A percentile compares a stretch with the other conserved stretches of the same genome.
Evolutionary conservation across 2,113 vertebrate species (phyloP).

Genomic region (Mesoclemmys tuberculata): DNA sequence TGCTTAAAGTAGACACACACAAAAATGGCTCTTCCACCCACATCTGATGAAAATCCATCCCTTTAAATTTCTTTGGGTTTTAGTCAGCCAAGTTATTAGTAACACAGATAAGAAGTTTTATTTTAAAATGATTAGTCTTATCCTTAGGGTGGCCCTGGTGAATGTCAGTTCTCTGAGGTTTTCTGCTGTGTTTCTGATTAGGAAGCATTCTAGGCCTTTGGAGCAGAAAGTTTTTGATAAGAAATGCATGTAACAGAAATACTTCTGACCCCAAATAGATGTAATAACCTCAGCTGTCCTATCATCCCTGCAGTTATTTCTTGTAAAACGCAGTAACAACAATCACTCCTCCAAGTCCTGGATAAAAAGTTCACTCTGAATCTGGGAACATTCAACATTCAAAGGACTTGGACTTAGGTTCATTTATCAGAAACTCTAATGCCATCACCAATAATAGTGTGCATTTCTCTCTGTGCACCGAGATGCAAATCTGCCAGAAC

Average conservation of each 20-base stretch:
- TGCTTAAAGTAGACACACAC: no score
- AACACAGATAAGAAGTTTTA: neutral
- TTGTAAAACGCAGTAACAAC: neutral
- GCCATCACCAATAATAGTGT: neutral
- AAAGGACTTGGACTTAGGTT: neutral
- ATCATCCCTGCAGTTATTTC: neutral
- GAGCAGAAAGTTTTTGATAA: neutral
- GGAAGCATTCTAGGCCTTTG: neutral
- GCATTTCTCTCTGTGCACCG: neutral
- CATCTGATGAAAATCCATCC: neutral
- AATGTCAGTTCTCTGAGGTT: neutral
- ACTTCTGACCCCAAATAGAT: neutral
- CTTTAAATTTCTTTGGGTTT: neutral
- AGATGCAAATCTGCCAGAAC: neutral
- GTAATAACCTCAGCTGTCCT: neutral
- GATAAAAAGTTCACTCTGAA: neutral
- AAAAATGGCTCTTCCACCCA: no score
- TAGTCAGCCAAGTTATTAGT: neutral
- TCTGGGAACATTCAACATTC: neutral
- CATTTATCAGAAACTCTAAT: neutral
- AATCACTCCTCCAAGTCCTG: neutral
- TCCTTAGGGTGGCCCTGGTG: neutral
- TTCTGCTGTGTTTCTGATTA: neutral
- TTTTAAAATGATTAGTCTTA: neutral
- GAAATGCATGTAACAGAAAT: neutral